Percentiles rank a stretch among this genome's conserved stretches.
Evolutionary conservation across 2,888 invertebrate species (phyloP).

Genomic region (Ypsolopha scabrella): DNA sequence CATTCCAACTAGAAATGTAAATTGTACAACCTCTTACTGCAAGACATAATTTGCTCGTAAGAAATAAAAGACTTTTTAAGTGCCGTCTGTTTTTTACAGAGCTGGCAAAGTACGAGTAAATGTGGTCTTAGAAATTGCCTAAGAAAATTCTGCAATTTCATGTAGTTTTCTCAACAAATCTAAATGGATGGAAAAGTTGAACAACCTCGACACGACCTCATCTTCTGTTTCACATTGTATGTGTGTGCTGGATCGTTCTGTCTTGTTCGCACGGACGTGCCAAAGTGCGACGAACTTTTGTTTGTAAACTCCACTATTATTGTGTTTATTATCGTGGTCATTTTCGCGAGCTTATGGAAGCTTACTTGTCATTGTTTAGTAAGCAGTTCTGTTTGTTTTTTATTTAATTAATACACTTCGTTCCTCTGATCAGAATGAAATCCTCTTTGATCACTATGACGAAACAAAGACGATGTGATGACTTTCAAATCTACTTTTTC

Average conservation of each 20-base stretch:
- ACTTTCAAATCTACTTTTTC: no score
- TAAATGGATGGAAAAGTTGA: conserved; percentile 34
- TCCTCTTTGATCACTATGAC: background rate
- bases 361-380: background rate
- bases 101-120: no score
- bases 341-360: background rate
- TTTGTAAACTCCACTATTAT: conserved; percentile 18
- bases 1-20: no score
- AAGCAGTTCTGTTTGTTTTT: background rate
- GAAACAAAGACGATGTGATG: background rate
- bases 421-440: background rate
- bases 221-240: conserved; percentile 17
- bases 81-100: no score
- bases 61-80: no score
- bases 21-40: no score
- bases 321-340: background rate
- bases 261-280: conserved; percentile 26
- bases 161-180: conserved; percentile 1
- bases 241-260: conserved; percentile 20
- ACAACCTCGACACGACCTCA: conserved; percentile 39
- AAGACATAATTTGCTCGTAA: no score
- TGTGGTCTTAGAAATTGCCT: background rate
- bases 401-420: background rate
- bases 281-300: conserved; percentile 33
- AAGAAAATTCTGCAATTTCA: conserved; percentile 2